Evolutionary conservation across 2,888 invertebrate species (phyloP).

Genomic region (Chydorus sphaericus): DNA sequence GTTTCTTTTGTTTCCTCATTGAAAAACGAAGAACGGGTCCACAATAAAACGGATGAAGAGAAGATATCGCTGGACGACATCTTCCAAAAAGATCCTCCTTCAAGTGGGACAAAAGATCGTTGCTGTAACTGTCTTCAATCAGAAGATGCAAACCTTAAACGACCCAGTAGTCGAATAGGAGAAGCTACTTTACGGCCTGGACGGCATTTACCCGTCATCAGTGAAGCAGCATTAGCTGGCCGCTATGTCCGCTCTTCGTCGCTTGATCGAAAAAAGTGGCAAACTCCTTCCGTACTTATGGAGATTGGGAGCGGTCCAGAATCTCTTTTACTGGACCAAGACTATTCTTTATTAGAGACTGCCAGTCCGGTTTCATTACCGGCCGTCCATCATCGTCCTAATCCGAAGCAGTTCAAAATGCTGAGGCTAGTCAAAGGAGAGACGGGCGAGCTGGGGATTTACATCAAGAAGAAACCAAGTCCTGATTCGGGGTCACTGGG

Average conservation of each 20-base stretch:
- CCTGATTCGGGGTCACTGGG: constrained; percentile 37
- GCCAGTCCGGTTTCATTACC: not conserved
- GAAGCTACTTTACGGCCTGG: not conserved
- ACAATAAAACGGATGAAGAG: not conserved
- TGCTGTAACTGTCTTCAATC: not conserved
- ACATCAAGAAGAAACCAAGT: constrained; percentile 23
- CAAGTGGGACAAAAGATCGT: not conserved
- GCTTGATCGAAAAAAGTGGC: constrained; percentile 9
- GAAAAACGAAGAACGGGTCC: not conserved
- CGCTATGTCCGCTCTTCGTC: constrained; percentile 11
- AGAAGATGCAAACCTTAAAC: not conserved
- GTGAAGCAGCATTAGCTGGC: not conserved
- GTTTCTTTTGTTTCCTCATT: constrained; percentile 14
- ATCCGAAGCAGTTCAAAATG: constrained; percentile 22
- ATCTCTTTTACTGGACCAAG: not conserved
- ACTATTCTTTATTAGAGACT: not conserved
- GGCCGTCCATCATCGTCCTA: not conserved
- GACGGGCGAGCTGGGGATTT: constrained; percentile 24
- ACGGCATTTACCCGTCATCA: constrained; percentile 6
- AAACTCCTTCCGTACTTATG: not conserved
- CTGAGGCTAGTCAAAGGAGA: constrained; percentile 24
- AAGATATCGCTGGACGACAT: not conserved
- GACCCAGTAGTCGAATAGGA: not conserved
- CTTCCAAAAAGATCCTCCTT: not conserved
- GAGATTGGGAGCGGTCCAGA: not conserved